Evolutionary conservation across 2,888 invertebrate species (phyloP).

Genomic region (Eubasilissa splendida): DNA sequence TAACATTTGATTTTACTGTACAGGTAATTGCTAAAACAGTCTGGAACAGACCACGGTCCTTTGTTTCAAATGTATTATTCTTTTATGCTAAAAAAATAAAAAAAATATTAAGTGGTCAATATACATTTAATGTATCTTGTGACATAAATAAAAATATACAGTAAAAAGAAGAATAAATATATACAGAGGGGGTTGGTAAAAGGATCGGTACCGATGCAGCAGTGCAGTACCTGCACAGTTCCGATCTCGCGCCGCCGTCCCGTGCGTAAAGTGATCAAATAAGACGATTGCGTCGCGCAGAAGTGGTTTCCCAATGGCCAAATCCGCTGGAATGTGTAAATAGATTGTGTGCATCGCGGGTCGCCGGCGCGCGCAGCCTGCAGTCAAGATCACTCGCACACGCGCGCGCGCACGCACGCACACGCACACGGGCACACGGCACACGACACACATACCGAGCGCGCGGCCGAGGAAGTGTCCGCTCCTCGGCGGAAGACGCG

Average conservation of each 20-base stretch:
- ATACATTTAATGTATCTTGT: no score
- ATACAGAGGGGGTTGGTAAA: neutral
- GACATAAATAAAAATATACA: no score
- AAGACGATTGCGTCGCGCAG: constrained; percentile 1
- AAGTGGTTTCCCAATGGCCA: constrained; percentile 1
- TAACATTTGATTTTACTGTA: no score
- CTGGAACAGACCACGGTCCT: no score
- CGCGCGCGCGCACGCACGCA: neutral
- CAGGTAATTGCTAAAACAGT: no score
- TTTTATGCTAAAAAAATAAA: no score
- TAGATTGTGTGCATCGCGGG: constrained; percentile 20
- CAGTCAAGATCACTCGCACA: constrained; percentile 18
- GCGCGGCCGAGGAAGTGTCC: neutral
- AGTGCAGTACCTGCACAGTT: neutral
- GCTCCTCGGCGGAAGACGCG: neutral
- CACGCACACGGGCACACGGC: neutral
- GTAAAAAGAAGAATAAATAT: no score
- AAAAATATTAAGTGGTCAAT: no score
- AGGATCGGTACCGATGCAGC: neutral
- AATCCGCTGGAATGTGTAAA: constrained; percentile 18
- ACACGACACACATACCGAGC: no score
- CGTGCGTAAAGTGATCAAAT: no score
- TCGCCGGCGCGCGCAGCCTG: constrained; percentile 21
- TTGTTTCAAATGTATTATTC: no score
- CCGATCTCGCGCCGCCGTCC: neutral